A percentile compares a stretch with the other conserved stretches of the same genome.
These are phyloP conservation scores for Caenorhabditis inopinata DNA, from an alignment of 1,140 invertebrate genomes.

Conservation along the genomic window DNA sequence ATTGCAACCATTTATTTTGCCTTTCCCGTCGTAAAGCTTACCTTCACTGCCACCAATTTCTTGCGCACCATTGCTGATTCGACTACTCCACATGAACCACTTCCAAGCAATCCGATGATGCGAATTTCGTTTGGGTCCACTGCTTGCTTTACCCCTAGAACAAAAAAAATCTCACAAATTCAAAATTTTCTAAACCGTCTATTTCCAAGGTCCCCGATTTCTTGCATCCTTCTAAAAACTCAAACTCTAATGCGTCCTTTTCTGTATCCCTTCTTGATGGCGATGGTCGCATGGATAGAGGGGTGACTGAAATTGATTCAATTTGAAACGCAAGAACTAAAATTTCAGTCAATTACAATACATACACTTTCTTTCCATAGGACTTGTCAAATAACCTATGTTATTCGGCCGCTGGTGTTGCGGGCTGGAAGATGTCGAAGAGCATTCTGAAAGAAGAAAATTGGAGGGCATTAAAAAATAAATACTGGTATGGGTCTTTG, in stretches of 20 bases:
- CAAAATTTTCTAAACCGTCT: neutral
- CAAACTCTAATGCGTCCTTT: neutral
- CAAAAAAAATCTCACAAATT: neutral
- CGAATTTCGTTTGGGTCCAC: constrained; percentile 7
- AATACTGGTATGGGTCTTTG: neutral
- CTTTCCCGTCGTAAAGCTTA: neutral
- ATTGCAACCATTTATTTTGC: neutral
- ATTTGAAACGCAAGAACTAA: neutral
- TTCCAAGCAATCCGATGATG: neutral
- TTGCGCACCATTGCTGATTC: neutral
- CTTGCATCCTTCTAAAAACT: neutral
- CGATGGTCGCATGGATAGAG: neutral
- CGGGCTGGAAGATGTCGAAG: constrained; percentile 34
- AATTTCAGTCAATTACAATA: neutral
- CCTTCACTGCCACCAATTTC: constrained; percentile 30
- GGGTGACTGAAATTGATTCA: neutral
- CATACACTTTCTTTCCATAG: constrained; percentile 29
- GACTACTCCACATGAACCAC: constrained; percentile 10
- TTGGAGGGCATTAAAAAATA: neutral
- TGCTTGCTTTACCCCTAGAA: neutral
- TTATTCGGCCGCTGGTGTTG: constrained; percentile 1
- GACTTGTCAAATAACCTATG: constrained; percentile 35
- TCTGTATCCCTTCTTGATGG: neutral
- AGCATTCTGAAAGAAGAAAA: constrained; percentile 18
- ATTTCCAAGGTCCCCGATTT: constrained; percentile 12